Conservation (phyloP, 30 jellyfish, hydroid and myxozoan species). For the Clytia hemisphaerica region DNA sequence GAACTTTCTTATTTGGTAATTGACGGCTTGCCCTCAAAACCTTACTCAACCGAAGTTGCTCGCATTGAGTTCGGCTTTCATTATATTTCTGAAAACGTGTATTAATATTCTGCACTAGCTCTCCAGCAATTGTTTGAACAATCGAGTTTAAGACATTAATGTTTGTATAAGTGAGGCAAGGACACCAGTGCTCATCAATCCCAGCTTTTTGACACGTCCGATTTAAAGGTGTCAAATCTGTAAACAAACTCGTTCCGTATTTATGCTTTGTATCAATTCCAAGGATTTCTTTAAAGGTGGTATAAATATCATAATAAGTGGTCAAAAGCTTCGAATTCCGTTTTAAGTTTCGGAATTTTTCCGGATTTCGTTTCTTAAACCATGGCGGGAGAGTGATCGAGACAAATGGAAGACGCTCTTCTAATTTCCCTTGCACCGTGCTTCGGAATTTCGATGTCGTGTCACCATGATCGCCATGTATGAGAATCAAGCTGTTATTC, state of each 20-base stretch:
- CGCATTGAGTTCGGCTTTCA: constrained; percentile 24
- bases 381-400: constrained; percentile 43
- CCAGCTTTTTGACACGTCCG: constrained; percentile 58
- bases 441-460: constrained; percentile 27
- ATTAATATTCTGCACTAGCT: constrained; percentile 26
- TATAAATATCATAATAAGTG: constrained; percentile 53
- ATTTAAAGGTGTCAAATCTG: background rate
- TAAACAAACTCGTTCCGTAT: constrained; percentile 42
- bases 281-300: constrained; percentile 40
- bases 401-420: constrained; percentile 62
- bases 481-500: constrained; percentile 18
- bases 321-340: constrained; percentile 39
- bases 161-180: constrained; percentile 37
- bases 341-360: constrained; percentile 20
- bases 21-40: constrained; percentile 37
- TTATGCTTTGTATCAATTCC: background rate
- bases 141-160: background rate
- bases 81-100: background rate
- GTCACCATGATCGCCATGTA: constrained; percentile 58
- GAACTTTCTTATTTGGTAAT: constrained; percentile 30
- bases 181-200: constrained; percentile 62
- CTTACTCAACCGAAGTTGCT: background rate
- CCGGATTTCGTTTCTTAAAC: constrained; percentile 26
- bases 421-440: constrained; percentile 49
- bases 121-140: constrained; percentile 20